phyloP scores from a whole-genome alignment of 2,888 invertebrate genomes.

The Fragum sueziense region DNA sequence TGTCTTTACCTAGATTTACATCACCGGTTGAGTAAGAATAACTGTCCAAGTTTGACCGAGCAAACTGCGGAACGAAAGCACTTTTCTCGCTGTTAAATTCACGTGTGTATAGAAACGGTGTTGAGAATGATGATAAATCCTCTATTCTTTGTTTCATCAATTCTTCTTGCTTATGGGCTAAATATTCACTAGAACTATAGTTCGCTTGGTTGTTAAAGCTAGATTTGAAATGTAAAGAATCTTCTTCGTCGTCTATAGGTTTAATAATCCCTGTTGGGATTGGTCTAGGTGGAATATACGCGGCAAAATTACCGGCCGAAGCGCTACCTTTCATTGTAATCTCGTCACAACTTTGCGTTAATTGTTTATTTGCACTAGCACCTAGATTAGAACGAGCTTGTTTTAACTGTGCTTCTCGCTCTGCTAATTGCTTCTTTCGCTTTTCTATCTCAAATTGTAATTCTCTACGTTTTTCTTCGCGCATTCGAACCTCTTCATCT shows the following conservation, averaged over 20 bases:
- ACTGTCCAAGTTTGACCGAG: constrained; percentile 57
- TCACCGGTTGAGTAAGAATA: constrained; percentile 64
- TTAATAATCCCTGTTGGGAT: constrained; percentile 79
- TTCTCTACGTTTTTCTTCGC: constrained; percentile 85
- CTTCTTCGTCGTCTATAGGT: constrained; percentile 79
- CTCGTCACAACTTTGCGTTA: constrained; percentile 77
- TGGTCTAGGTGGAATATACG: constrained; percentile 59
- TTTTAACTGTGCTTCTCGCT: constrained; percentile 84
- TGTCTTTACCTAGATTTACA: constrained; percentile 59
- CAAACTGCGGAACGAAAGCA: constrained; percentile 57
- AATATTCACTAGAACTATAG: constrained; percentile 80
- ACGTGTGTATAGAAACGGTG: constrained; percentile 62
- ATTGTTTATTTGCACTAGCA: constrained; percentile 68
- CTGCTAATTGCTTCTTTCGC: constrained; percentile 85
- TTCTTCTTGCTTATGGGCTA: constrained; percentile 80
- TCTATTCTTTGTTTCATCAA: constrained; percentile 67
- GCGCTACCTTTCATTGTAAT: constrained; percentile 64
- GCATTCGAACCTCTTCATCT: constrained; percentile 84
- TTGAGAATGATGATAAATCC: constrained; percentile 67
- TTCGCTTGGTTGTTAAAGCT: constrained; percentile 57
- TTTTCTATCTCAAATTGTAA: constrained; percentile 86
- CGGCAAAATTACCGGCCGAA: constrained; percentile 42
- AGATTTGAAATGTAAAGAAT: constrained; percentile 60
- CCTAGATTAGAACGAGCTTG: constrained; percentile 72
- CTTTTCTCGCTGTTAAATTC: constrained; percentile 60